Percentiles rank a stretch among this genome's conserved stretches.
Evolutionary conservation across 2,113 vertebrate species (phyloP).

Genomic region (Zeus faber): DNA sequence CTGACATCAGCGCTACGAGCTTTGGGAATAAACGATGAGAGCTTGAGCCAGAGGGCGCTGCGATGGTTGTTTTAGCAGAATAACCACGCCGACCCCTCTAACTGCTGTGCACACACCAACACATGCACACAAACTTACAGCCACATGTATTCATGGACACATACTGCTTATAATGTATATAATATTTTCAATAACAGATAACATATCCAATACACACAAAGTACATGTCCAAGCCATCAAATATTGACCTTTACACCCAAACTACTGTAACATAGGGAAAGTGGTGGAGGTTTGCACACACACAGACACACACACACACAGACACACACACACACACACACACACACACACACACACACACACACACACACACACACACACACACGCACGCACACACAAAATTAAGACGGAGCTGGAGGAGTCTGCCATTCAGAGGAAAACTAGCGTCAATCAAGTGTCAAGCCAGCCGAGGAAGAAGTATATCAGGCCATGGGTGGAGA

Average conservation of each 20-base stretch:
- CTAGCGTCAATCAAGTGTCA: conserved; percentile 70
- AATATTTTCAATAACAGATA: background rate
- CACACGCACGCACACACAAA: conserved; percentile 9
- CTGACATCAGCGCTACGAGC: too few relatives aligned
- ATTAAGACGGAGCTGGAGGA: background rate
- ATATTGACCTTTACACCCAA: too few relatives aligned
- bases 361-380: conserved; percentile 17
- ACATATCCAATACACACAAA: conserved; percentile 1
- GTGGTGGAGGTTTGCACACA: conserved; percentile 6
- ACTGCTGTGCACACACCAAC: too few relatives aligned
- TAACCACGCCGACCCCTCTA: too few relatives aligned
- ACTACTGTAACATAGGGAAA: too few relatives aligned
- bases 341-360: conserved; percentile 12
- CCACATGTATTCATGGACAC: background rate
- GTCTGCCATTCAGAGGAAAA: too few relatives aligned
- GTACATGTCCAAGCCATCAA: background rate
- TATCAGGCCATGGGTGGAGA: conserved; percentile 41
- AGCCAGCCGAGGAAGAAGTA: conserved; percentile 28
- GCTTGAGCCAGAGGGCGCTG: too few relatives aligned
- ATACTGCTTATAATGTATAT: background rate
- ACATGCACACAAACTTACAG: conserved; percentile 1
- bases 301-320: conserved; percentile 11
- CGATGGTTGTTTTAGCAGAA: too few relatives aligned
- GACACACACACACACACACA: conserved; percentile 10
- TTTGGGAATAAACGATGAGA: too few relatives aligned